phyloP scores from a whole-genome alignment of 2,797 vertebrate genomes.

The Lacerta agilis region DNA sequence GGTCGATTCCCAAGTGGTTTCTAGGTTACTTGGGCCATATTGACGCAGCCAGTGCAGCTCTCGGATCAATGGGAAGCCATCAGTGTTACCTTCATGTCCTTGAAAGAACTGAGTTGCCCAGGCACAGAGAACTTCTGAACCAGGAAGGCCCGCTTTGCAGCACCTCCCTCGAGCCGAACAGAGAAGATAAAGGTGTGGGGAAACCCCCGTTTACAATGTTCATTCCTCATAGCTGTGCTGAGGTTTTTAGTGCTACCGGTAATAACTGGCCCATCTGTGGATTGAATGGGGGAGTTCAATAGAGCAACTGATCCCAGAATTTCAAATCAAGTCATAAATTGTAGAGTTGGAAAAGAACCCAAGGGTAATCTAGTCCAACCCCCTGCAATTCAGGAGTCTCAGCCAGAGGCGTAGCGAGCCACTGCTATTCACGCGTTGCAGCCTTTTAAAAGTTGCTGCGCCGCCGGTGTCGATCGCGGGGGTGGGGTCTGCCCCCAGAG shows the following conservation, averaged over 20 bases:
- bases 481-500: too few relatives aligned
- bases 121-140: not conserved
- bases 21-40: slow-evolving; percentile 4
- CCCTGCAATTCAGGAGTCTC: too few relatives aligned
- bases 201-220: not conserved
- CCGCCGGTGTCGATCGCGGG: too few relatives aligned
- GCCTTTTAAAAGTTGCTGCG: too few relatives aligned
- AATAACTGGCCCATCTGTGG: not conserved
- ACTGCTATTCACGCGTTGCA: too few relatives aligned
- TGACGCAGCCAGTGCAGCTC: not conserved
- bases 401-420: too few relatives aligned
- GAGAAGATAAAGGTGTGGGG: not conserved
- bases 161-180: not conserved
- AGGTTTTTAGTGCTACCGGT: not conserved
- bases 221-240: not conserved
- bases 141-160: too few relatives aligned
- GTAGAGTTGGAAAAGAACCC: too few relatives aligned
- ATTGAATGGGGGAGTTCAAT: not conserved
- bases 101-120: slow-evolving; percentile 2
- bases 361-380: too few relatives aligned
- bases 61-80: not conserved
- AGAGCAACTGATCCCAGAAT: not conserved
- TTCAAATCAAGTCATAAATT: not conserved
- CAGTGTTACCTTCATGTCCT: slow-evolving; percentile 23
- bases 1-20: slow-evolving; percentile 20